Evolutionary conservation across 1,140 invertebrate species (phyloP), one percentile per base, ranked within the genome.

Genomic region (Coenobita brevimanus): DNA sequence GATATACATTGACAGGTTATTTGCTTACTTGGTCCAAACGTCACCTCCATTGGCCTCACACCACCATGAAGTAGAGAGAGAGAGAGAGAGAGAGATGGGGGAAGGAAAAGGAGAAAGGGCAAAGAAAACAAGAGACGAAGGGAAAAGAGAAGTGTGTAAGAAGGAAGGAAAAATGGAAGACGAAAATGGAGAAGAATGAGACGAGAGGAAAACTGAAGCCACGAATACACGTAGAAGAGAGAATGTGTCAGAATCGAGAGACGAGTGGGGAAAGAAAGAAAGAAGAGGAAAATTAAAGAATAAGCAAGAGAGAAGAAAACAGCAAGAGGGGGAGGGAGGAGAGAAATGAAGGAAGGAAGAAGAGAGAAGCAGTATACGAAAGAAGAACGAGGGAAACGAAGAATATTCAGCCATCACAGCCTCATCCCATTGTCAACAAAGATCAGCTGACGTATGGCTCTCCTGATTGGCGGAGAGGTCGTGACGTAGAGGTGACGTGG

Each of bases 271-370:
- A 50, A 50, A 50, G 17, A 50, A 17, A 50, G 17, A 50, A n/a
- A 33, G n/a, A 69, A 69, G 64, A 69, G n/a, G 6, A 69, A 6
- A 69, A 27, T 8, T 69, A 69, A 8, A 69, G n/a, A 69, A n/a
- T 27, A 69, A 69, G n/a, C 6, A 4, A 69, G 33, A 69, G n/a
- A 41, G 21, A 43, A n/a, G 50, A 79, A 43, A n/a, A 79, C n/a
- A n/a, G 24, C n/a, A 30, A 79, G 33, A 33, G 41, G 69, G 69
- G 41, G 69, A 17, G n/a, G n/a, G 62, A 67, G n/a, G 62, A 67
- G 62, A 33, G 36, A 33, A 33, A 67, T 24, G 17, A 8, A 50
- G 46, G 46, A 8, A 50, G 46, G 46, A 8, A 50, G 46, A 50
- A 17, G 46, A 50, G 46, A 50, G 46, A 50, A 17, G 46, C n/a